Evolutionary conservation across 2,888 invertebrate genomes (phyloP).

Genomic region (Furcula furcula): DNA sequence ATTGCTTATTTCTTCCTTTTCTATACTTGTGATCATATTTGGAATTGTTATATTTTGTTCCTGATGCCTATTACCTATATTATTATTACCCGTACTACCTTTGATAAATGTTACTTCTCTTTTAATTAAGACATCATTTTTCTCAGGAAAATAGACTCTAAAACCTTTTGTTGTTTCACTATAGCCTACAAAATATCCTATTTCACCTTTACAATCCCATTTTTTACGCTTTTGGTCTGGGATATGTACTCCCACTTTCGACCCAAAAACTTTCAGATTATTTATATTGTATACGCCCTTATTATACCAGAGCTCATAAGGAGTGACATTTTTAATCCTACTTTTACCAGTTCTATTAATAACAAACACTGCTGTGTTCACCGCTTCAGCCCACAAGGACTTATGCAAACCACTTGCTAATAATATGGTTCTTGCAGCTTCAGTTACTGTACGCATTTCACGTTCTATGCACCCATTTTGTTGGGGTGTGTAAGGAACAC

Average conservation of each 20-base stretch:
- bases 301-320: conserved; percentile 2
- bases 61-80: too few relatives aligned
- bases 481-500: conserved; percentile 1
- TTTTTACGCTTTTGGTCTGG: conserved; percentile 3
- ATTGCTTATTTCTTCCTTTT: not conserved
- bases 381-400: not conserved
- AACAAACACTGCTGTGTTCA: conserved; percentile 1
- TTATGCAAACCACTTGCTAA: not conserved
- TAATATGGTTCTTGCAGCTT: conserved; percentile 1
- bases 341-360: conserved; percentile 3
- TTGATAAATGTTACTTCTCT: conserved; percentile 2
- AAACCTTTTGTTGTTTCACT: conserved; percentile 2
- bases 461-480: conserved; percentile 2
- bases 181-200: conserved; percentile 1
- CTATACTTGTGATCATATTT: not conserved
- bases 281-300: not conserved
- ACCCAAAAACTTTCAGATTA: conserved; percentile 3
- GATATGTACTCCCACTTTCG: conserved; percentile 1
- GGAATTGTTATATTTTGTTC: not conserved
- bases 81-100: too few relatives aligned
- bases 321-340: not conserved
- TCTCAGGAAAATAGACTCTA: conserved; percentile 2
- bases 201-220: conserved; percentile 2
- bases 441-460: conserved; percentile 1
- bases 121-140: not conserved